Conservation (phyloP, 2,888 invertebrate species). For the Synergus japonicus region DNA sequence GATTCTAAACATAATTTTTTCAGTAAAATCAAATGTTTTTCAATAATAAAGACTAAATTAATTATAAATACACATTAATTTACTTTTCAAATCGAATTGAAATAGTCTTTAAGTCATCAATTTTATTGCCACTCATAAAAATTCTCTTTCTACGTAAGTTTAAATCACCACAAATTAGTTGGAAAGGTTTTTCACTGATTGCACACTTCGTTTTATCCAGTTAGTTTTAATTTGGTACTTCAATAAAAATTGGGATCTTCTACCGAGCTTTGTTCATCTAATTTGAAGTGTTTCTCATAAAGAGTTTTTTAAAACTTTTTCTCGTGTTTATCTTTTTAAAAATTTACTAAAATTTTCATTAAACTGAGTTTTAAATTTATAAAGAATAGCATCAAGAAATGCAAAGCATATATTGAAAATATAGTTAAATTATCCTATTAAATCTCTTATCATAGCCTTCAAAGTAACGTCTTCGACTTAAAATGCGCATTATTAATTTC, state of each 20-base stretch:
- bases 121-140: background rate
- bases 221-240: background rate
- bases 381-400: background rate
- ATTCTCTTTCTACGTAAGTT: background rate
- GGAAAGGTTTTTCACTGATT: background rate
- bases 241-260: background rate
- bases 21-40: too few species aligned
- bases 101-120: background rate
- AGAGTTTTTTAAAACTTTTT: background rate
- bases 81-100: background rate
- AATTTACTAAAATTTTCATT: background rate
- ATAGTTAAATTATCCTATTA: background rate
- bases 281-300: background rate
- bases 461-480: background rate
- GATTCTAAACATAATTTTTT: too few species aligned
- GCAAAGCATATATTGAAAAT: background rate
- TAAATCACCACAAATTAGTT: background rate
- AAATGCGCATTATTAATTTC: slow-evolving; percentile 2
- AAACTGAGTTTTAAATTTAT: background rate
- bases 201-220: background rate
- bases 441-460: background rate
- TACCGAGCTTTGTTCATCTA: background rate
- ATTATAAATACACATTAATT: background rate
- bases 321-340: too few species aligned
- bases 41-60: too few species aligned